phyloP scores from a whole-genome alignment of 2,888 invertebrate species.

The Allygus modestus region DNA sequence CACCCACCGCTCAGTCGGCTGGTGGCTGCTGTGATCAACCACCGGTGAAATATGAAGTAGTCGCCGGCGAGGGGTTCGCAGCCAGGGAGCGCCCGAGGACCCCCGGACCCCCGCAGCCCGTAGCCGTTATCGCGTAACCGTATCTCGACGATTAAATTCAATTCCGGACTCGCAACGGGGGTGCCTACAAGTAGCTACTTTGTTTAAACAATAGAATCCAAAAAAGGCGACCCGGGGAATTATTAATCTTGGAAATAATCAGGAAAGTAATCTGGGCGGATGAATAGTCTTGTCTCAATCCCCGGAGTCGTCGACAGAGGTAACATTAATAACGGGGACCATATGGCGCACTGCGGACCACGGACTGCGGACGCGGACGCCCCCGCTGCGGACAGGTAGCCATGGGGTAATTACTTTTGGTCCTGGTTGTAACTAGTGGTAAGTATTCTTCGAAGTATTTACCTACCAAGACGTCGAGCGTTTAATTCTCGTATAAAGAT shows the following conservation, averaged over 20 bases:
- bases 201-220: slow-evolving; percentile 64
- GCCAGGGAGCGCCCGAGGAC: slow-evolving; percentile 53
- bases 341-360: slow-evolving; percentile 20
- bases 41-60: slow-evolving; percentile 59
- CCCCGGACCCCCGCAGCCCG: slow-evolving; percentile 44
- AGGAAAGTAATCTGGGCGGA: slow-evolving; percentile 57
- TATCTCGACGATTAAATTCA: slow-evolving; percentile 65
- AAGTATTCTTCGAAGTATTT: too few relatives aligned
- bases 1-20: slow-evolving; percentile 16
- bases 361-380: background rate
- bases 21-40: slow-evolving; percentile 50
- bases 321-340: slow-evolving; percentile 47
- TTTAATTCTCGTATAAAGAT: too few relatives aligned
- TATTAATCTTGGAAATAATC: slow-evolving; percentile 63
- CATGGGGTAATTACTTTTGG: background rate
- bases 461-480: too few relatives aligned
- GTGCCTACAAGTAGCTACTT: slow-evolving; percentile 64
- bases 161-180: slow-evolving; percentile 59
- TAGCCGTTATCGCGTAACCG: slow-evolving; percentile 63
- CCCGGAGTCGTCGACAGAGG: background rate
- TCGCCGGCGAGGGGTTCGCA: slow-evolving; percentile 37
- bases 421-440: too few relatives aligned
- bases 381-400: slow-evolving; percentile 1
- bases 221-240: slow-evolving; percentile 55
- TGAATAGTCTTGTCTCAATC: slow-evolving; percentile 62